Conservation (phyloP, 2,113 vertebrate species). For the Aspidoscelis tigris region DNA sequence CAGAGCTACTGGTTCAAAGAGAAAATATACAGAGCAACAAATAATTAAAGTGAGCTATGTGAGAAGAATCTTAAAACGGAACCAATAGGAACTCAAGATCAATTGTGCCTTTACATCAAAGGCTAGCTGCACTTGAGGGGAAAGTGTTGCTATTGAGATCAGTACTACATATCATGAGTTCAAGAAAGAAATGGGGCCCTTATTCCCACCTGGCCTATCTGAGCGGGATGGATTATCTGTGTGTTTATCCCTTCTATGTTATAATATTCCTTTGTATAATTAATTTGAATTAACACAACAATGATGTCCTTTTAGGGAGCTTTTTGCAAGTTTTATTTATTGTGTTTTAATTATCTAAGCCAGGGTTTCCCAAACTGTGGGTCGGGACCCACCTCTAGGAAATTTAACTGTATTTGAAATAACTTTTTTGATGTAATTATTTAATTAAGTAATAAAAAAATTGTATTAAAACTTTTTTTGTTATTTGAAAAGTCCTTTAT, state of each 20-base stretch:
- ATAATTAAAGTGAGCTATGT: constrained; percentile 62
- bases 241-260: constrained; percentile 35
- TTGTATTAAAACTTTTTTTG: too few species aligned
- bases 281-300: neutral
- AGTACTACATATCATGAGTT: neutral
- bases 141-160: constrained; percentile 46
- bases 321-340: neutral
- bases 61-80: constrained; percentile 67
- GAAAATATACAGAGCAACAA: constrained; percentile 57
- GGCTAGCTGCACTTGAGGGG: constrained; percentile 50
- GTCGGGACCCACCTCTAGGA: too few species aligned
- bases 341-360: constrained; percentile 26
- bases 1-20: constrained; percentile 55
- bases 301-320: neutral
- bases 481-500: too few species aligned
- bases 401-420: too few species aligned
- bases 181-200: constrained; percentile 45
- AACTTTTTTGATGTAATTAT: too few species aligned
- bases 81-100: constrained; percentile 61
- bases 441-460: too few species aligned
- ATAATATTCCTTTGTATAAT: constrained; percentile 3
- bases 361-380: too few species aligned
- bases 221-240: constrained; percentile 31
- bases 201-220: constrained; percentile 26
- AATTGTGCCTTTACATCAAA: constrained; percentile 68